Evolutionary conservation across 64 coral and sea anemone species (phyloP).

Genomic region (Actinia equina): DNA sequence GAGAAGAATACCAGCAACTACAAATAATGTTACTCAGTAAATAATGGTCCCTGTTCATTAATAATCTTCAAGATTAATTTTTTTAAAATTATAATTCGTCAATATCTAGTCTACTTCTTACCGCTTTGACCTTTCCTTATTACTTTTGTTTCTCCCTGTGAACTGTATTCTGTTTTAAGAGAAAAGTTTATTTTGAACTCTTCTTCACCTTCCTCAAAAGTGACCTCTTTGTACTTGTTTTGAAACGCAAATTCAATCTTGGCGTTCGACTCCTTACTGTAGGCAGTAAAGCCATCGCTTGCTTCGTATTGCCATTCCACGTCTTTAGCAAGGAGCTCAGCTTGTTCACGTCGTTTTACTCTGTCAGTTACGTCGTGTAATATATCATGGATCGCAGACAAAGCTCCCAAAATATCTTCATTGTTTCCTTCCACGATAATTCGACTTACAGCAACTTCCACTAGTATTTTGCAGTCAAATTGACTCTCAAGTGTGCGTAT

Average conservation of each 20-base stretch:
- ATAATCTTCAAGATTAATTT: too few species aligned
- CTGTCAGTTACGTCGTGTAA: conserved; percentile 26
- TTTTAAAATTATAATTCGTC: too few species aligned
- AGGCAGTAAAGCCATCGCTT: neutral
- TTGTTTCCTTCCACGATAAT: conserved; percentile 43
- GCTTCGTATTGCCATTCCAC: conserved; percentile 43
- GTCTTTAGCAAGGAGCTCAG: conserved; percentile 46
- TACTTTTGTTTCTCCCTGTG: neutral
- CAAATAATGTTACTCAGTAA: too few species aligned
- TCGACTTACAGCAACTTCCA: conserved; percentile 27
- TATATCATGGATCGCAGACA: conserved; percentile 39
- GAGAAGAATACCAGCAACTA: too few species aligned
- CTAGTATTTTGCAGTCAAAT: conserved; percentile 22
- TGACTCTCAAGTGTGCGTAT: conserved; percentile 32
- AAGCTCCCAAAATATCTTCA: conserved; percentile 43
- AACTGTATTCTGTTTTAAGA: neutral
- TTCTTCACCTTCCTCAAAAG: neutral
- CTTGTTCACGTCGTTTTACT: conserved; percentile 26
- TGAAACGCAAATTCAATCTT: conserved; percentile 46
- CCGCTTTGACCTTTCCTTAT: neutral
- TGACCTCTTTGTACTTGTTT: neutral
- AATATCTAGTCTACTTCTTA: too few species aligned
- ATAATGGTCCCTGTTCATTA: too few species aligned
- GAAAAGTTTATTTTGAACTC: neutral
- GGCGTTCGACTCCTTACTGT: conserved; percentile 31